Conservation (phyloP, 2,888 invertebrate genomes). For the Zeuzera pyrina region DNA sequence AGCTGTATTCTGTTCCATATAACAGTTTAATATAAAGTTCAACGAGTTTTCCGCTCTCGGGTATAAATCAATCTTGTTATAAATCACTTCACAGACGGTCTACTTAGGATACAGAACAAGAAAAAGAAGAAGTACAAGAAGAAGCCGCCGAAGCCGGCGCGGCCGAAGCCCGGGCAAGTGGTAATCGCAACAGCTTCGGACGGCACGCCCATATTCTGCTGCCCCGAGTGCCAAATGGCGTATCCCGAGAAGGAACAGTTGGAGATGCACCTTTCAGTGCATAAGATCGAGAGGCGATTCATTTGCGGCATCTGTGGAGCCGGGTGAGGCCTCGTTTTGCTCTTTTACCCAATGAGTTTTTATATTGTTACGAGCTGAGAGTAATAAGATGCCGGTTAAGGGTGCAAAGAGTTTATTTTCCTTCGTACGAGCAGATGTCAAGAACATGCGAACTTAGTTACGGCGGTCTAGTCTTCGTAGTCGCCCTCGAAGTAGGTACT, state of each 20-base stretch:
- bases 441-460: too few relatives aligned
- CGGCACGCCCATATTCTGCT: constrained; percentile 83
- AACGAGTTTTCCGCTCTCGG: too few relatives aligned
- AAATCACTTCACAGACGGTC: constrained; percentile 8
- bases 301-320: constrained; percentile 86
- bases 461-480: too few relatives aligned
- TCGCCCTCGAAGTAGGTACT: too few relatives aligned
- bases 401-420: too few relatives aligned
- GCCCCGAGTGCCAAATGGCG: constrained; percentile 87
- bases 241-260: constrained; percentile 85
- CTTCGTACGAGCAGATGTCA: too few relatives aligned
- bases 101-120: constrained; percentile 39
- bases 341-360: too few relatives aligned
- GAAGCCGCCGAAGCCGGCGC: constrained; percentile 83
- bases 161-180: constrained; percentile 86
- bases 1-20: too few relatives aligned
- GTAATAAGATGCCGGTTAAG: too few relatives aligned
- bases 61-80: too few relatives aligned
- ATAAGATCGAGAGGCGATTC: constrained; percentile 85
- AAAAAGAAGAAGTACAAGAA: constrained; percentile 88
- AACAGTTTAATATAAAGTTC: too few relatives aligned
- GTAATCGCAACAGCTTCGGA: constrained; percentile 82
- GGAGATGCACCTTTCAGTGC: constrained; percentile 83
- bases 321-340: constrained; percentile 71
- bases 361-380: too few relatives aligned